phyloP scores from a whole-genome alignment of 2,888 invertebrate species.

The Laothoe populi region DNA sequence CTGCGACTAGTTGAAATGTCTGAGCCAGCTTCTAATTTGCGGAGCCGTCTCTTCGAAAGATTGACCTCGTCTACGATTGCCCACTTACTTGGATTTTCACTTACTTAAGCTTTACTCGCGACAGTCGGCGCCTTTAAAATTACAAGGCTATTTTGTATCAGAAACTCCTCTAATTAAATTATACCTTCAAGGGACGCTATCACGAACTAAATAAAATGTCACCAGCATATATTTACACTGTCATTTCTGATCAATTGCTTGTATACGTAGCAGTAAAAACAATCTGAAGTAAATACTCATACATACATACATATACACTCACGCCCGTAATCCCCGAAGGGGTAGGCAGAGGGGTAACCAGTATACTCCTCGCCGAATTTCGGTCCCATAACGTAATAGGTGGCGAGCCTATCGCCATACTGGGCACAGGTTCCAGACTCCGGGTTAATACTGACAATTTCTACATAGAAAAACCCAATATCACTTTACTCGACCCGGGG shows the following conservation, averaged over 20 bases:
- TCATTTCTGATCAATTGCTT: background rate
- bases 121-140: constrained; percentile 42
- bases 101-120: constrained; percentile 40
- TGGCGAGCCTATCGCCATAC: no score
- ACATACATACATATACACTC: no score
- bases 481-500: no score
- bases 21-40: constrained; percentile 70
- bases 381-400: no score
- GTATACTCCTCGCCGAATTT: no score
- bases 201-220: background rate
- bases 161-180: constrained; percentile 13
- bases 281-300: constrained; percentile 23
- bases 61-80: constrained; percentile 61
- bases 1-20: constrained; percentile 66
- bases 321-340: no score
- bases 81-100: constrained; percentile 50
- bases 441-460: no score
- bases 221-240: no score
- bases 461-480: no score
- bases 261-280: background rate
- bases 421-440: no score
- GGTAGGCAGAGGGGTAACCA: no score
- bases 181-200: background rate
- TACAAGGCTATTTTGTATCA: constrained; percentile 35
- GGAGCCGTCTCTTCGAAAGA: constrained; percentile 57